phyloP scores from a whole-genome alignment of 1,140 invertebrate species.

The Hyposmocoma kahamanoa region DNA sequence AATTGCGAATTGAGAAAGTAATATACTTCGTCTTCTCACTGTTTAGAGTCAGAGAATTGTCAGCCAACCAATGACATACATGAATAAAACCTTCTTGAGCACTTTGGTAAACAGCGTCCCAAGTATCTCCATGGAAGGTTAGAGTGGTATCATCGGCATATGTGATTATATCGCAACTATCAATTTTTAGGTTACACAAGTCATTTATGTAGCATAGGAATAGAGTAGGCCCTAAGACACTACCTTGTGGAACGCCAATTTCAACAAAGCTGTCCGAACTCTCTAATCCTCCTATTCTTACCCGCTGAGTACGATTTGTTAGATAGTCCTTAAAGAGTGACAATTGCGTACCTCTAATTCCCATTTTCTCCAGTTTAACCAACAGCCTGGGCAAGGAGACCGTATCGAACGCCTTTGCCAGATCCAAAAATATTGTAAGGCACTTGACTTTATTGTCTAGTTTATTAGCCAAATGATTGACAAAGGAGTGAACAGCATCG shows the following conservation, averaged over 20 bases:
- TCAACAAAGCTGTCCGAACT: not conserved
- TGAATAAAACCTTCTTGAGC: not conserved
- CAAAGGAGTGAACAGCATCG: constrained; percentile 6
- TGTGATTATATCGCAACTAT: not conserved
- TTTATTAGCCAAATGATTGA: not conserved
- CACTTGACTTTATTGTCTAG: constrained; percentile 2
- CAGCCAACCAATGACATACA: not conserved
- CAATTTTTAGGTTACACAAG: constrained; percentile 1
- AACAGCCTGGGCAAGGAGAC: constrained; percentile 2
- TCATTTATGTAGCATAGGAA: constrained; percentile 9
- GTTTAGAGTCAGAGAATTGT: constrained; percentile 6
- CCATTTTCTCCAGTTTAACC: not conserved
- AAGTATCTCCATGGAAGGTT: not conserved
- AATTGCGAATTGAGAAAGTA: not conserved
- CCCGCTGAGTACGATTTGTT: not conserved
- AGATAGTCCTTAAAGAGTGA: not conserved
- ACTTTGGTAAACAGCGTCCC: not conserved
- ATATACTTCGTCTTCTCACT: constrained; percentile 8
- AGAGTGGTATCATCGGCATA: constrained; percentile 10
- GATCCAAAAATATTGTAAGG: constrained; percentile 4
- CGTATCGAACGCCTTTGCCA: constrained; percentile 12
- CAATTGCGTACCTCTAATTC: not conserved
- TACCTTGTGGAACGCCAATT: constrained; percentile 2
- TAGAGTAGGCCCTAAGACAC: constrained; percentile 5
- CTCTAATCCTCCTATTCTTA: not conserved